Evolutionary conservation across 1,140 invertebrate genomes (phyloP), one percentile per base, ranked within the genome.

Genomic region (Tetramorium parvispinum): DNA sequence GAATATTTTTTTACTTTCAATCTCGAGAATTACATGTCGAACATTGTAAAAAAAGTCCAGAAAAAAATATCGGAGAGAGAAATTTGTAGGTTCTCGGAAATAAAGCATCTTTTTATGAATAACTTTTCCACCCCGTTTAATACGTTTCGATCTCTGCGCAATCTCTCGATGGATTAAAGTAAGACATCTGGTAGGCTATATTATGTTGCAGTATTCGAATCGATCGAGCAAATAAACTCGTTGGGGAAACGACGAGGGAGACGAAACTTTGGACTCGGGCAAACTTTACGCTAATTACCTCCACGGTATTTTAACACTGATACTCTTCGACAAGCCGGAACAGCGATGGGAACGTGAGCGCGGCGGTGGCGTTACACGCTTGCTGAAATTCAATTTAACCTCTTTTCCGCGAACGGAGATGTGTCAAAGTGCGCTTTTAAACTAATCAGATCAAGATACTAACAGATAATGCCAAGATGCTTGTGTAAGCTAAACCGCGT

Each of bases 201-300:
- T 82, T 82, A 46, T 73, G 70, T 59, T 75, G 68, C 40, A 21
- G n/a, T 75, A 83, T 83, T 75, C 37, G 53, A 73, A 73, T 82
- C 66, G 79, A 83, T 83, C 55, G 68, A 46, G 68, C 53, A 83
- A 83, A 83, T 83, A 83, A 75, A 83, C 79, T 83, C 43, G 68
- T 83, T 46, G 79, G 21, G 51, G 53, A 73, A 46, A 73, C 77
- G 63, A 79, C n/a, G 46, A 66, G 77, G 63, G 21, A 59, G 53
- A 61, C 40, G 68, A 83, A 83, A 83, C 79, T 83, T 83, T 49
- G 24, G 53, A 73, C 53, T 61, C 53, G 53, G 32, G 53, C 40
- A 49, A 83, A 83, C 79, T 83, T 83, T 59, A 59, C 79, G 53
- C 79, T 83, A 83, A 83, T 83, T 83, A 75, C 27, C 68, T 21